Percentiles rank a stretch among this genome's conserved stretches.
Evolutionary conservation across 2,797 vertebrate species (phyloP).

Genomic region (Okamejei kenojei): DNA sequence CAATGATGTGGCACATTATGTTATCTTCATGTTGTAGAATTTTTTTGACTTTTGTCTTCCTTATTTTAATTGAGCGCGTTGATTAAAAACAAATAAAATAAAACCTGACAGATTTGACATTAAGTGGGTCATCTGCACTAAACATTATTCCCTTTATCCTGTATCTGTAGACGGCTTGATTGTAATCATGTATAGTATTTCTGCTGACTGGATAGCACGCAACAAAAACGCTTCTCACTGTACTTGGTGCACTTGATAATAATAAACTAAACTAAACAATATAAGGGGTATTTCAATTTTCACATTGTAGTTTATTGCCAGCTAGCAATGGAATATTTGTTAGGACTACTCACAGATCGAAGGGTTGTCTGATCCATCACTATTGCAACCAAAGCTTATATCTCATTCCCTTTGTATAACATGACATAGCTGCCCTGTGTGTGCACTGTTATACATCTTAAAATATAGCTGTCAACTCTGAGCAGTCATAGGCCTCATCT

Average conservation of each 20-base stretch:
- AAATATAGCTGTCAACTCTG: neutral
- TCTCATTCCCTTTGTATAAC: neutral
- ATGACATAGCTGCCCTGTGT: neutral
- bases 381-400: neutral
- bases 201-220: too few species aligned
- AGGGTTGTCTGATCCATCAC: neutral
- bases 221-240: too few species aligned
- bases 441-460: neutral
- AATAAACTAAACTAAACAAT: neutral
- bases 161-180: too few species aligned
- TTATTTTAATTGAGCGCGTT: neutral
- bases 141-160: too few species aligned
- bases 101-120: neutral
- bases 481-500: neutral
- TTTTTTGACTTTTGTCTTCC: neutral
- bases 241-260: too few species aligned
- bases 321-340: neutral
- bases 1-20: neutral
- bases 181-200: too few species aligned
- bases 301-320: neutral
- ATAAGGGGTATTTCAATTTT: neutral
- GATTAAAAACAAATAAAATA: neutral
- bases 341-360: neutral
- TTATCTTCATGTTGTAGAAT: neutral
- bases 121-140: neutral